Evolutionary conservation across 2,797 vertebrate genomes (phyloP), one percentile per base, ranked within the genome.

Genomic region (Danio jaintianensis): DNA sequence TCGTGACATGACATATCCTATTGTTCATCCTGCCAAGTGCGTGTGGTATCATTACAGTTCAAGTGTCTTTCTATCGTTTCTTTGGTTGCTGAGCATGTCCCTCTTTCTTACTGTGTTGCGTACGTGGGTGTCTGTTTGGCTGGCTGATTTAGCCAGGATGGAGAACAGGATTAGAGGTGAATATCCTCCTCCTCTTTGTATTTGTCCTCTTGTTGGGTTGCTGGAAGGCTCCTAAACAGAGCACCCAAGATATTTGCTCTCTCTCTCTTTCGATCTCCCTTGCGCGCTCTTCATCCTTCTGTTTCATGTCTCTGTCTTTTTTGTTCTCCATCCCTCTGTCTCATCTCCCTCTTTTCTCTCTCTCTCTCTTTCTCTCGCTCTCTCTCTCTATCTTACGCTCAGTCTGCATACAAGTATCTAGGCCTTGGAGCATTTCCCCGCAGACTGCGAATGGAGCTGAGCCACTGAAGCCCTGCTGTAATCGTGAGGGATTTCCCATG

Each of bases 401-500:
- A 61, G 47, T 48, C 66, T 79, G 43, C 42, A 22, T 56, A 63
- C 15, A 69, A 81, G 70, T 59, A 77, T 79, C 74, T 68, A 48
- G 80, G 47, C 58, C 48, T 71, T 70, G 36, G 56, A 81, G 66
- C 48, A 5, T 59, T 55, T 61, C 50, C 64, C 70, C 67, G n/a
- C 70, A 76, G 74, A 62, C 29, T 78, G 58, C 42, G 68, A 38
- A 53, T 52, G 10, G 68, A 82, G 68, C 55, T 42, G 47, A 53
- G 66, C 73, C 47, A 43, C 29, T 62, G 36, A 64, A 63, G 63
- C 73, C 29, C 61, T 53, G 70, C 76, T 84, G 81, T 82, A 82
- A 86, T 86, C 83, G 80, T 59, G 70, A 78, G 85, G 82, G 83
- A 87, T 87, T 87, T 87, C 82, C 82, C 48, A 13, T 86, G 84